A percentile compares a stretch with the other conserved stretches of the same genome.
Evolutionary conservation across 2,113 vertebrate species (phyloP).

Genomic region (Azemiops feae): DNA sequence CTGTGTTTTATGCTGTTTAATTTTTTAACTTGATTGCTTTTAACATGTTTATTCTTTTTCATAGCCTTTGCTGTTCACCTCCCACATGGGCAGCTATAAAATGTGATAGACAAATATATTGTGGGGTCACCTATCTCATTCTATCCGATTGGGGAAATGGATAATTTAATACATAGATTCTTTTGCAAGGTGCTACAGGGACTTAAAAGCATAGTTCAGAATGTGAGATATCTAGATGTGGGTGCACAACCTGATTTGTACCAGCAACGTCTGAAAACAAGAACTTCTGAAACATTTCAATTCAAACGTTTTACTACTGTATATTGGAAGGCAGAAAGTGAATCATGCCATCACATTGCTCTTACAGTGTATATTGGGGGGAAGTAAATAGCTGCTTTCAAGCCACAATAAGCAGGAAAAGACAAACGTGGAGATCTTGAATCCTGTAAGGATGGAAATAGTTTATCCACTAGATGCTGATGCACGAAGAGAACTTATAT

Average conservation of each 20-base stretch:
- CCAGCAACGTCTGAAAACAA: neutral
- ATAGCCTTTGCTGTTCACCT: neutral
- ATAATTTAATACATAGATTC: neutral
- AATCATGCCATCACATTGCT: neutral
- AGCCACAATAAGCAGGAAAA: slow-evolving; percentile 48
- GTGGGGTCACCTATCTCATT: neutral
- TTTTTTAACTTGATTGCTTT: neutral
- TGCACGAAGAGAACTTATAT: slow-evolving; percentile 47
- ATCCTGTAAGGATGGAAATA: slow-evolving; percentile 42
- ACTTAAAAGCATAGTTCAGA: neutral
- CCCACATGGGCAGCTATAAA: neutral
- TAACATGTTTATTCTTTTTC: neutral
- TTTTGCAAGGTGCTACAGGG: neutral
- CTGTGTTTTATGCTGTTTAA: neutral
- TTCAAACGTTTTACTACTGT: neutral
- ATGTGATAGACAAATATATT: neutral
- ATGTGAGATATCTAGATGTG: neutral
- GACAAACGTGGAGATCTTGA: slow-evolving; percentile 42
- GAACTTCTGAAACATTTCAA: neutral
- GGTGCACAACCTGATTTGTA: neutral
- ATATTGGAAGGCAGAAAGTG: neutral
- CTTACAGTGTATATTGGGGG: neutral
- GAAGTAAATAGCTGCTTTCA: neutral
- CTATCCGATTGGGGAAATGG: neutral
- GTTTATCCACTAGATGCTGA: slow-evolving; percentile 48